These are phyloP conservation scores for Ellobius talpinus DNA, from an alignment of 2,113 vertebrate genomes.

Conservation along the genomic window DNA sequence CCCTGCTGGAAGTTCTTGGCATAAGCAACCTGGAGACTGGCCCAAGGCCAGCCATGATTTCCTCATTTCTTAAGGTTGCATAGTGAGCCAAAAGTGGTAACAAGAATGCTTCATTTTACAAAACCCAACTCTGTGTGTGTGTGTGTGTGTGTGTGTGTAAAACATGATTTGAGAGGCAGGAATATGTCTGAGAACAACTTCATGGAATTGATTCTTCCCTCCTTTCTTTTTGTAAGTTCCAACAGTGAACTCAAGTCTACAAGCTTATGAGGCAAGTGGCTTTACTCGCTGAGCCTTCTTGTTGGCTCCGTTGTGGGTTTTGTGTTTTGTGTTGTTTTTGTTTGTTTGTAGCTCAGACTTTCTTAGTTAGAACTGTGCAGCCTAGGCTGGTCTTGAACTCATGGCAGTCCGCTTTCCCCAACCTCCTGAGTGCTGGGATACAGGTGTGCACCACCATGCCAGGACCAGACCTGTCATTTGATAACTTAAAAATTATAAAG, in stretches of 20 bases:
- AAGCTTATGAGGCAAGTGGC: not conserved
- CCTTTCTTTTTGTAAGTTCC: not conserved
- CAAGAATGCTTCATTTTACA: not conserved
- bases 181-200: not conserved
- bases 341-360: not conserved
- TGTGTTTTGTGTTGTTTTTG: not conserved
- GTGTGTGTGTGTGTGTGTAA: not conserved
- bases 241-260: not conserved
- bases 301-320: not conserved
- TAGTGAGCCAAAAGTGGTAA: not conserved
- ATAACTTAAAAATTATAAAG: not conserved
- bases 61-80: not conserved
- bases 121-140: not conserved
- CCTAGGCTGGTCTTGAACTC: not conserved
- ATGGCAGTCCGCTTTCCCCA: not conserved
- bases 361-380: not conserved
- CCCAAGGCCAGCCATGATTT: not conserved
- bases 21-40: not conserved
- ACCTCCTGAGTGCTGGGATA: not conserved
- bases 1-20: conserved; percentile 67
- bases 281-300: not conserved
- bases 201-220: not conserved
- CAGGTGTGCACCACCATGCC: too few species aligned
- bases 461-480: not conserved
- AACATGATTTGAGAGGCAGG: not conserved